Percentiles rank a stretch among this genome's conserved stretches.
These are phyloP conservation scores for Eretmocerus hayati DNA, from an alignment of 2,888 invertebrate genomes.

Conservation along the genomic window DNA sequence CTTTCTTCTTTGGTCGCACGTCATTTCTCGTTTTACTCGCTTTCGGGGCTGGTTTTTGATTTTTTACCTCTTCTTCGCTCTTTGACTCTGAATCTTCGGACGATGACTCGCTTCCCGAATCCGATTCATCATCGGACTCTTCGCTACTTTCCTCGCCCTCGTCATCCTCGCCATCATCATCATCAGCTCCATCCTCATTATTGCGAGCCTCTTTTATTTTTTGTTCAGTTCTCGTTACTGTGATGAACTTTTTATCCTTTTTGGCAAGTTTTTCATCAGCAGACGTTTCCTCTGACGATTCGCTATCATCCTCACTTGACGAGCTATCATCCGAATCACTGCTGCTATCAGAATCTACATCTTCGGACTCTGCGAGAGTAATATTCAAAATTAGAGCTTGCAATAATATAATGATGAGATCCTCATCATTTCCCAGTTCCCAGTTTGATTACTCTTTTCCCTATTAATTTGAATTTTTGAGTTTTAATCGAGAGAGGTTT, in stretches of 20 bases:
- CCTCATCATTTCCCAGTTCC: too few relatives aligned
- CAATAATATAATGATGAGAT: too few relatives aligned
- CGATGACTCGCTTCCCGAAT: constrained; percentile 15
- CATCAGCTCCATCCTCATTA: constrained; percentile 25
- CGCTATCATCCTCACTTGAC: constrained; percentile 21
- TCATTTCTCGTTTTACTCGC: constrained; percentile 31
- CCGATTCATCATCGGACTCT: constrained; percentile 15
- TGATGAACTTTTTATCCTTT: constrained; percentile 14
- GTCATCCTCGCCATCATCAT: constrained; percentile 29
- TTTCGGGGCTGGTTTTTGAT: constrained; percentile 15
- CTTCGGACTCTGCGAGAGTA: constrained; percentile 26
- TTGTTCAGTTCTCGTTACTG: constrained; percentile 3
- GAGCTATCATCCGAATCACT: constrained; percentile 30
- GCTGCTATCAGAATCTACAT: constrained; percentile 46
- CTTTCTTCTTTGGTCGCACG: constrained; percentile 38
- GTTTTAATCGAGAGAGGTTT: too few relatives aligned
- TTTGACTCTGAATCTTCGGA: constrained; percentile 25
- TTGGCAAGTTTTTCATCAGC: constrained; percentile 24
- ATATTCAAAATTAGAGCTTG: too few relatives aligned
- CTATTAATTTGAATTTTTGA: too few relatives aligned
- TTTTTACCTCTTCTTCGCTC: constrained; percentile 23
- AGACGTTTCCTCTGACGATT: constrained; percentile 26
- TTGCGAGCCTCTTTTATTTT: constrained; percentile 22
- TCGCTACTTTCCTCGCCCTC: constrained; percentile 3
- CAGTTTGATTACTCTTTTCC: too few relatives aligned